Conservation (phyloP, 2,888 invertebrate species). For the Amphimallon solstitiale region DNA sequence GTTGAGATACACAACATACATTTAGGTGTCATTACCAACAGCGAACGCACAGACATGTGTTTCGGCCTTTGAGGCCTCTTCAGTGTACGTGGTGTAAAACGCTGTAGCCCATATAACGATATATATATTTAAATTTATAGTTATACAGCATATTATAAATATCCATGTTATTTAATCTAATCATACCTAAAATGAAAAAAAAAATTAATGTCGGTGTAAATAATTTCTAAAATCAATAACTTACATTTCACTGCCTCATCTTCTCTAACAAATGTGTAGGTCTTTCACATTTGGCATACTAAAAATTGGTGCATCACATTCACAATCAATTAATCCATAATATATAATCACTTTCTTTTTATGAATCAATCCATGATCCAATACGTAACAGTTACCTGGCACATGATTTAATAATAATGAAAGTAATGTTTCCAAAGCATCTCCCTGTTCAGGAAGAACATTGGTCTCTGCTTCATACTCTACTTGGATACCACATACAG, state of each 20-base stretch:
- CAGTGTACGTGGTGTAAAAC: too few relatives aligned
- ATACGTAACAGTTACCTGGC: neutral
- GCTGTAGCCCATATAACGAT: too few relatives aligned
- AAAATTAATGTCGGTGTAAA: too few relatives aligned
- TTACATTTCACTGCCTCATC: neutral
- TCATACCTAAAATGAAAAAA: too few relatives aligned
- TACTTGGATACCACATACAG: neutral
- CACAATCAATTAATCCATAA: neutral
- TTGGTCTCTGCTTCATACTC: neutral
- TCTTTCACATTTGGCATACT: constrained; percentile 5
- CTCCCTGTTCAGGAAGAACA: neutral
- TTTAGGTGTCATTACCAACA: too few relatives aligned
- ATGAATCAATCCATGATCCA: neutral
- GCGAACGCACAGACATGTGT: too few relatives aligned
- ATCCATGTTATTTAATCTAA: too few relatives aligned
- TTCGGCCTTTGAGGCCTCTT: too few relatives aligned
- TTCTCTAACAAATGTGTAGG: constrained; percentile 13
- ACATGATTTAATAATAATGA: neutral
- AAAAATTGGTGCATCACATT: constrained; percentile 3
- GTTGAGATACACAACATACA: too few relatives aligned
- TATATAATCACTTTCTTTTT: neutral
- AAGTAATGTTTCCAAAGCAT: neutral
- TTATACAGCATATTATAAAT: too few relatives aligned
- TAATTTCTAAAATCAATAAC: neutral
- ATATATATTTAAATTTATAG: too few relatives aligned